Percentiles rank a stretch among this genome's conserved stretches.
Conservation (phyloP, 2,797 vertebrate genomes). For the Acrocephalus scirpaceus region DNA sequence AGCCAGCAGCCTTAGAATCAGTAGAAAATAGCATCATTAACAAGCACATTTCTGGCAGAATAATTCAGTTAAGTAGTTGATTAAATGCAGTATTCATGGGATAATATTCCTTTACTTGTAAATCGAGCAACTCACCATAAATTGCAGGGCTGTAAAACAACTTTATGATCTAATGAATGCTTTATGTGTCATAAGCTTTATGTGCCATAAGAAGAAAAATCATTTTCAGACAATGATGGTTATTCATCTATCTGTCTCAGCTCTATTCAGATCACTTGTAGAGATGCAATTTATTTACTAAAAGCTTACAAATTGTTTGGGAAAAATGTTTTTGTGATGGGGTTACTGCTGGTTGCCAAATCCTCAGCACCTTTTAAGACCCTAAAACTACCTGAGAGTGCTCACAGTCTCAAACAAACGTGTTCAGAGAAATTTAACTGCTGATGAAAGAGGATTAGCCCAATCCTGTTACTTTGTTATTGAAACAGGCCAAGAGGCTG, state of each 20-base stretch:
- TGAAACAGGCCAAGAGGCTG: neutral
- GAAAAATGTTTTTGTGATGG: neutral
- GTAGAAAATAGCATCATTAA: neutral
- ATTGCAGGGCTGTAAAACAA: neutral
- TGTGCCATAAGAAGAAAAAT: neutral
- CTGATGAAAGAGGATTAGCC: neutral
- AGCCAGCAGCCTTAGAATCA: neutral
- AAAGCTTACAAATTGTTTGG: neutral
- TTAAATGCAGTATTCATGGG: neutral
- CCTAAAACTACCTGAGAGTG: neutral
- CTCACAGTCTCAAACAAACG: neutral
- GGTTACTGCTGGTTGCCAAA: neutral
- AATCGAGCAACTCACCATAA: neutral
- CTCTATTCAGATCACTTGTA: neutral
- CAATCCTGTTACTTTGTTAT: neutral
- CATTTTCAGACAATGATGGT: neutral
- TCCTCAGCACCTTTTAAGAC: neutral
- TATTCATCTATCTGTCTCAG: neutral
- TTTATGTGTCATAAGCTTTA: neutral
- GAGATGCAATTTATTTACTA: neutral
- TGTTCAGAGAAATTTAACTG: neutral
- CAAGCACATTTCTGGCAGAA: constrained; percentile 9
- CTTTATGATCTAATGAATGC: neutral
- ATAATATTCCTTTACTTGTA: neutral
- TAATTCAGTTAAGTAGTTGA: neutral